Conservation (phyloP, 1,140 invertebrate genomes). For the Brachionus sp. region DNA sequence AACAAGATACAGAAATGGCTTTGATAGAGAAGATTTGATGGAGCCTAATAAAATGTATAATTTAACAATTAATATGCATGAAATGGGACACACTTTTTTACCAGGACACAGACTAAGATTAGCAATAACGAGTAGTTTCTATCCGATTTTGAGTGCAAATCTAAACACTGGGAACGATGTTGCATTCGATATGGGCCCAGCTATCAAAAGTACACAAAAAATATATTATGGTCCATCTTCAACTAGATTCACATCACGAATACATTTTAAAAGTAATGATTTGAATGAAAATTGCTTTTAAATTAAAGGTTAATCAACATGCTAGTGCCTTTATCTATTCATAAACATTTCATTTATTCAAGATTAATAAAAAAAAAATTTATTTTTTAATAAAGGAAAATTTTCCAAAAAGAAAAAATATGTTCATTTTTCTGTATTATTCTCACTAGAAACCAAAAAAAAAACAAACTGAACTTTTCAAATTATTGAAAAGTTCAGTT, state of each 20-base stretch:
- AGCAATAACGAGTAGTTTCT: conserved; percentile 37
- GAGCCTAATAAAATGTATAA: not conserved
- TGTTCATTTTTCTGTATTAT: too few relatives aligned
- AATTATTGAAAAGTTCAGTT: too few relatives aligned
- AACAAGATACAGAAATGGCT: conserved; percentile 32
- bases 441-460: too few relatives aligned
- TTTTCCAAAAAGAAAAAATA: too few relatives aligned
- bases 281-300: too few relatives aligned
- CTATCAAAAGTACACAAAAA: not conserved
- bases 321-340: too few relatives aligned
- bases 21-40: conserved; percentile 30
- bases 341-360: too few relatives aligned
- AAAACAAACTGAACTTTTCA: too few relatives aligned
- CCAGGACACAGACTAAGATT: not conserved
- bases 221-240: not conserved
- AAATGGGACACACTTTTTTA: conserved; percentile 37
- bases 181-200: not conserved
- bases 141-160: conserved; percentile 30
- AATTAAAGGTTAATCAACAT: too few relatives aligned
- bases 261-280: not conserved
- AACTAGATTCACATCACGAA: not conserved
- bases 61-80: conserved; percentile 5
- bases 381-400: too few relatives aligned
- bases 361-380: too few relatives aligned
- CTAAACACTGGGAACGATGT: conserved; percentile 10